Conservation (phyloP, 2,113 vertebrate species). For the Colius striatus region DNA sequence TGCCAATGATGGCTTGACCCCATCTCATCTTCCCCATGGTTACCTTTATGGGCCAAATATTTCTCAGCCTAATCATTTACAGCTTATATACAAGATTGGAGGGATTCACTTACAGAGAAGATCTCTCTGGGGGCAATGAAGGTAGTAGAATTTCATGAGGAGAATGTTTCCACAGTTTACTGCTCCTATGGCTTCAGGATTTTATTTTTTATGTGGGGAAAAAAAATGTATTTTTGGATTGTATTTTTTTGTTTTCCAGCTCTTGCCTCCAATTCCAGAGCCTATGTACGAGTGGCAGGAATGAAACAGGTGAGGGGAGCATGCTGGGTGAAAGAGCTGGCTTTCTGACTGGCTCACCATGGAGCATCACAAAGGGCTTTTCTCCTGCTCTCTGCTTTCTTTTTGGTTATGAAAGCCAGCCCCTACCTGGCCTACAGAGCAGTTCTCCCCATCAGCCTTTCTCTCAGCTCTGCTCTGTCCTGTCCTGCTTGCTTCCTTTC, state of each 20-base stretch:
- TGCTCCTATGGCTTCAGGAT: neutral
- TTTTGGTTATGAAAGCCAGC: neutral
- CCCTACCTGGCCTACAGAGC: neutral
- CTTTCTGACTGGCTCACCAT: neutral
- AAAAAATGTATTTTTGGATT: neutral
- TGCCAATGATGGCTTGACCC: neutral
- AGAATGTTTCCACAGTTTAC: neutral
- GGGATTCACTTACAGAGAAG: neutral
- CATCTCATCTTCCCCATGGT: neutral
- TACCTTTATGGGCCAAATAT: neutral
- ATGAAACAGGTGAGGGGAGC: slow-evolving; percentile 27
- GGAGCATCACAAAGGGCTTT: neutral
- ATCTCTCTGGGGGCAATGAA: neutral
- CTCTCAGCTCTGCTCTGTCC: slow-evolving; percentile 27
- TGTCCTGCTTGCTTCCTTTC: slow-evolving; percentile 26
- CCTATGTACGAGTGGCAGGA: neutral
- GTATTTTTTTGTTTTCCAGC: slow-evolving; percentile 34
- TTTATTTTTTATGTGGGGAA: neutral
- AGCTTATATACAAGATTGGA: neutral
- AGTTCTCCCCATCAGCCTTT: neutral
- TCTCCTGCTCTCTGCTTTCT: slow-evolving; percentile 6
- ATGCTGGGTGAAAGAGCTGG: slow-evolving; percentile 21
- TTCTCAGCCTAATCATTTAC: neutral
- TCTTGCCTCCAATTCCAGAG: slow-evolving; percentile 43
- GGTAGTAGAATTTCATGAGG: neutral